These are phyloP conservation scores for Yponomeuta plumbellus DNA, from an alignment of 2,888 invertebrate genomes.

Conservation along the genomic window DNA sequence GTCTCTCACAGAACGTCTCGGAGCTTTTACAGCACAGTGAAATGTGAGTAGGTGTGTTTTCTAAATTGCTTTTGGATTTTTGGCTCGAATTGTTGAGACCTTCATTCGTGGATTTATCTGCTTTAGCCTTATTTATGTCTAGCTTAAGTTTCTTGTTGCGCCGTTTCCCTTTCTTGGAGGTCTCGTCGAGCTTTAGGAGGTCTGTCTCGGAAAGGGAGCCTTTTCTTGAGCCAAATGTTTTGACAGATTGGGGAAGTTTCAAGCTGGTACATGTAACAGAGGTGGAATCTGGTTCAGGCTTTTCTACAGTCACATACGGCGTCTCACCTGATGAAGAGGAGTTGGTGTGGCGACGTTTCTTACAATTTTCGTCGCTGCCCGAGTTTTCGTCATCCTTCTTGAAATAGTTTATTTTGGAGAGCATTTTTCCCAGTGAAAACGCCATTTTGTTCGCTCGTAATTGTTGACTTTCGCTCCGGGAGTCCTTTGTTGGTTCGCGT, in stretches of 20 bases:
- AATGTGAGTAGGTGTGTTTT: slow-evolving; percentile 64
- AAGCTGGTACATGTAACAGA: slow-evolving; percentile 43
- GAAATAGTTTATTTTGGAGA: slow-evolving; percentile 65
- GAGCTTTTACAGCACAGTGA: slow-evolving; percentile 47
- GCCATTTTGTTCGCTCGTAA: slow-evolving; percentile 48
- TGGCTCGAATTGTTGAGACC: slow-evolving; percentile 27
- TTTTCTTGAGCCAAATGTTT: slow-evolving; percentile 46
- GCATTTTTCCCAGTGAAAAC: slow-evolving; percentile 63
- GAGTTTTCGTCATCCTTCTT: slow-evolving; percentile 46
- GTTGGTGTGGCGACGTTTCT: slow-evolving; percentile 23
- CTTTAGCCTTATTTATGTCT: slow-evolving; percentile 56
- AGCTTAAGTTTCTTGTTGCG: slow-evolving; percentile 51
- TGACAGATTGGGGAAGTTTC: slow-evolving; percentile 43
- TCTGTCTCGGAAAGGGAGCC: slow-evolving; percentile 60
- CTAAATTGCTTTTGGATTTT: slow-evolving; percentile 34
- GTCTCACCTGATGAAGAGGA: slow-evolving; percentile 27
- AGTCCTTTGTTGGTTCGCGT: neutral
- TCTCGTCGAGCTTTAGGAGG: slow-evolving; percentile 33
- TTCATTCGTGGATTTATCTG: slow-evolving; percentile 44
- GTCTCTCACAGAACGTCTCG: slow-evolving; percentile 47
- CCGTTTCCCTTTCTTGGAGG: slow-evolving; percentile 33
- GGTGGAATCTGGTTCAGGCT: slow-evolving; percentile 55
- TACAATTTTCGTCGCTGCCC: slow-evolving; percentile 22
- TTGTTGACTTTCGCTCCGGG: neutral
- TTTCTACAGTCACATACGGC: slow-evolving; percentile 36